phyloP scores from a whole-genome alignment of 1,140 invertebrate species.

The Papilio helenus region DNA sequence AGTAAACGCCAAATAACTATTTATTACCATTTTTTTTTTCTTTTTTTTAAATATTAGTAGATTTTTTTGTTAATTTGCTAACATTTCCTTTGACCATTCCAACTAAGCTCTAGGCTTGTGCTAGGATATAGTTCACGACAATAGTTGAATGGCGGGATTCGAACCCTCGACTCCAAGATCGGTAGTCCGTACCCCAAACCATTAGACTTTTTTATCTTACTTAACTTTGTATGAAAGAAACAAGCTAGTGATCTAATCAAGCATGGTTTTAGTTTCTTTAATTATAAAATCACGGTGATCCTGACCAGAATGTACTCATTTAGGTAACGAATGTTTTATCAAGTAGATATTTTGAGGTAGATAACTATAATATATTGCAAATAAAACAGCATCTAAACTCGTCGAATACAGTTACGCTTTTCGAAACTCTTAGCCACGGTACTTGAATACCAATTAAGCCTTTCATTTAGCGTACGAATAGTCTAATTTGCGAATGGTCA shows the following conservation, averaged over 20 bases:
- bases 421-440: neutral
- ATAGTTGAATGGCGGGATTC: too few relatives aligned
- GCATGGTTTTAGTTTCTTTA: neutral
- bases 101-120: too few relatives aligned
- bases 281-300: neutral
- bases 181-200: too few relatives aligned
- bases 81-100: too few relatives aligned
- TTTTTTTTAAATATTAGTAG: too few relatives aligned
- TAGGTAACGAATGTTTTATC: neutral
- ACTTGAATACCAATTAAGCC: constrained; percentile 17
- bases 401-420: constrained; percentile 9
- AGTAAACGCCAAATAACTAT: neutral
- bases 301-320: neutral
- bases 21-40: too few relatives aligned
- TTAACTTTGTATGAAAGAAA: too few relatives aligned
- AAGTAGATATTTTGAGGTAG: neutral
- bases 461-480: constrained; percentile 30
- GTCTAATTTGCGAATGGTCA: constrained; percentile 3
- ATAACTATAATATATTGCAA: neutral
- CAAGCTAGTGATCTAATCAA: neutral
- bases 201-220: too few relatives aligned
- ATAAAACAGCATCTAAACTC: neutral
- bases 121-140: too few relatives aligned
- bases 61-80: too few relatives aligned
- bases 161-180: too few relatives aligned